A percentile compares a stretch with the other conserved stretches of the same genome.
These are phyloP conservation scores for Pissodes strobi DNA, from an alignment of 1,140 invertebrate genomes.

Conservation along the genomic window DNA sequence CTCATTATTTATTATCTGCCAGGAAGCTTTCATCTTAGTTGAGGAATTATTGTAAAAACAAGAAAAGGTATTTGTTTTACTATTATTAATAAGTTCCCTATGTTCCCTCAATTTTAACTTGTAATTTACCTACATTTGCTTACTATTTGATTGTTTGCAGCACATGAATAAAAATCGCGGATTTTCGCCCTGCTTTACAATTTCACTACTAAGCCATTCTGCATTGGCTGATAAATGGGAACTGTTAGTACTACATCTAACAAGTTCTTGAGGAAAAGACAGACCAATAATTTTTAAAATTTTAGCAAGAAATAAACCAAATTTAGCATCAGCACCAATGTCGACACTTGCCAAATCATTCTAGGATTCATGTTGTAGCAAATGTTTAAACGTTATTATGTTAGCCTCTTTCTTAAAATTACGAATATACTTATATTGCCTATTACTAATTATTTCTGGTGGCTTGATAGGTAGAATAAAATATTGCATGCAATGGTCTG, in stretches of 20 bases:
- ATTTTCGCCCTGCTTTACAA: slow-evolving; percentile 5
- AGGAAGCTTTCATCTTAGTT: slow-evolving; percentile 9
- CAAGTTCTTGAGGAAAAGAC: too few relatives aligned
- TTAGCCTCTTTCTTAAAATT: slow-evolving; percentile 1
- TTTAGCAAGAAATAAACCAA: too few relatives aligned
- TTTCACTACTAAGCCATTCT: neutral
- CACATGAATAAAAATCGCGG: slow-evolving; percentile 2
- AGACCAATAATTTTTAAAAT: too few relatives aligned
- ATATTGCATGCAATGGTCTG: slow-evolving; percentile 5
- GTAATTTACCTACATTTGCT: neutral
- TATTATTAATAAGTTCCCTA: neutral
- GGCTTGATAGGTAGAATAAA: neutral
- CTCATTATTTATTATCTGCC: neutral
- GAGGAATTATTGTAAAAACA: too few relatives aligned
- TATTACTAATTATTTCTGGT: too few relatives aligned
- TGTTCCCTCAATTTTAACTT: neutral
- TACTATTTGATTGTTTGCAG: neutral
- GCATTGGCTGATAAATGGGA: too few relatives aligned
- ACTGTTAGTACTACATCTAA: too few relatives aligned
- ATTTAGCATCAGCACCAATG: neutral
- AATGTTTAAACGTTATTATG: neutral
- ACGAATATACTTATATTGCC: too few relatives aligned
- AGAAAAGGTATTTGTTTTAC: neutral
- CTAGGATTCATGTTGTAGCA: neutral
- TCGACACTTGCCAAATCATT: neutral